Conservation (phyloP, 2,113 vertebrate genomes). For the Recurvirostra avosetta region DNA sequence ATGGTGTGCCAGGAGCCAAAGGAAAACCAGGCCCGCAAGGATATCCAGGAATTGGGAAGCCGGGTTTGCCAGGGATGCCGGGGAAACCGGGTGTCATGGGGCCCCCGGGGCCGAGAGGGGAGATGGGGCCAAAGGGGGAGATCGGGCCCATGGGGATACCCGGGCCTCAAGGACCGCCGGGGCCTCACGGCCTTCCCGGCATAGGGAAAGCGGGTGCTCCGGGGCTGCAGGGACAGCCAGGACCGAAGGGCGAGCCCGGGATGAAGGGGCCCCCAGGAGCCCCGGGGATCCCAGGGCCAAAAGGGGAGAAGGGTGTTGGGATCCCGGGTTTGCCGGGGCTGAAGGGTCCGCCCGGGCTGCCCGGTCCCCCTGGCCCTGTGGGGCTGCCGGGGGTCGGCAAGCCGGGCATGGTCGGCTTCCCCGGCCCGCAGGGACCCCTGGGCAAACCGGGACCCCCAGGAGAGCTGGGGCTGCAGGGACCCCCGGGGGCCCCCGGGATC, state of each 20-base stretch:
- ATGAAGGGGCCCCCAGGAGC: conserved; percentile 89
- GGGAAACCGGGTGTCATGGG: conserved; percentile 89
- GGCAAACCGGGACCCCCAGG: conserved; percentile 88
- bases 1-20: conserved; percentile 81
- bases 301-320: conserved; percentile 92
- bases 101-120: conserved; percentile 84
- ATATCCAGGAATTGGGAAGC: conserved; percentile 88
- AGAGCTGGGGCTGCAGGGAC: conserved; percentile 81
- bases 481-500: conserved; percentile 79
- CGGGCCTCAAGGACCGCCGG: conserved; percentile 85
- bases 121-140: conserved; percentile 86
- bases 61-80: conserved; percentile 88
- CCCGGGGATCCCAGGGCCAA: conserved; percentile 88
- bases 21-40: conserved; percentile 87
- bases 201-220: conserved; percentile 88
- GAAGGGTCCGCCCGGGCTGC: conserved; percentile 86
- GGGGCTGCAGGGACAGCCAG: conserved; percentile 88
- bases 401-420: conserved; percentile 87
- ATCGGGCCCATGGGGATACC: conserved; percentile 84
- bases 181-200: conserved; percentile 88
- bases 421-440: conserved; percentile 84
- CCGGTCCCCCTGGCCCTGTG: conserved; percentile 84
- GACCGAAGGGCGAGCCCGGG: conserved; percentile 88
- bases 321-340: conserved; percentile 87
- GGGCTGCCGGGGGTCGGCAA: conserved; percentile 91